Evolutionary conservation across 37 sponge, comb jelly and placozoan species (phyloP), one percentile per base, ranked within the genome.

Genomic region (Halichondria panicea): DNA sequence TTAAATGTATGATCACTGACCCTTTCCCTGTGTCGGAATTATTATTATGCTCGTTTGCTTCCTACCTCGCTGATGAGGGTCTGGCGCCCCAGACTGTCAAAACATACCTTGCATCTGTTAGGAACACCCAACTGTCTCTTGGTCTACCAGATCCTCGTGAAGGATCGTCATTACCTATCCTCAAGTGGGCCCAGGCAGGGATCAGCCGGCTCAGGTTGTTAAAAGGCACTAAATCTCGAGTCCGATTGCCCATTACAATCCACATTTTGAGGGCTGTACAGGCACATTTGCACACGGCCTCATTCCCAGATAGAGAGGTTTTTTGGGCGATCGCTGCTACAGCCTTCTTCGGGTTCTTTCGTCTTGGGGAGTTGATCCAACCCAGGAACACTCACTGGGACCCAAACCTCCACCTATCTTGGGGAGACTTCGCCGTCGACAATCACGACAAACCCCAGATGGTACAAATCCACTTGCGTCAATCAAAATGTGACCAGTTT

Each of bases 281-380:
- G 25, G 19, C 7, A 8, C 22, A 24, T 22, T 25, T 59, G 7
- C 22, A 19, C 25, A 24, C 60, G 7, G 11, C 60, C 25, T 22
- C 60, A 19, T 8, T 24, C 60, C 60, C 19, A 7, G 60, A 59
- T 22, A 59, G 22, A 22, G 22, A 8, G 52, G 52, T 48, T 18
- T 15, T 48, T 15, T 48, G 52, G 52, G 52, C 52, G 15, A 15
- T 48, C 15, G 11, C 25, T 59, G 27, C 60, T 8, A 59, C 60
- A 59, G 60, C 60, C 60, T 59, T 59, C 27, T 59, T 59, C 22
- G 60, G 60, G 8, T 59, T 59, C 60, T 59, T 59, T 22, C 60
- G 60, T 7, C 60, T 59, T 7, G 60, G 60, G 27, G 60, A 59
- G 60, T 25, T 59, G 7, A 8, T 59, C 7, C 60, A 19, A 8